Base-by-base conservation (phyloP, 2,797 vertebrate genomes). In the Gephyroberyx darwinii region DNA sequence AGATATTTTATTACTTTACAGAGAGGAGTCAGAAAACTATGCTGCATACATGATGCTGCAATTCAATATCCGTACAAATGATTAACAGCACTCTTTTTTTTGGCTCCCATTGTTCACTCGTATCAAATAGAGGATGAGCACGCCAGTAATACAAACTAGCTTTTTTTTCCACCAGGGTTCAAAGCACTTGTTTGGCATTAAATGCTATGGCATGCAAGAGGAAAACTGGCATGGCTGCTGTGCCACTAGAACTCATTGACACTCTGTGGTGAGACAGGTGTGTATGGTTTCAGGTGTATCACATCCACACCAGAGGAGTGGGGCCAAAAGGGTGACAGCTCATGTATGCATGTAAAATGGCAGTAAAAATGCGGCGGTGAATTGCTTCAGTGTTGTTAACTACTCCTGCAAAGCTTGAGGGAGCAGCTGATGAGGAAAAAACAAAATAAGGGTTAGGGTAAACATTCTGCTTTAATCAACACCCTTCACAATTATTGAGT, bases 51-150 rank as follows among this genome's bases (percentile, higher is more conserved):
- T 2, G 13, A 82, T n/a, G 19, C 51, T 51, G 73, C 19, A 57
- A 81, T 45, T 8, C 10, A 51, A 81, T 75, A 62, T 37, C 12
- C 26, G 4, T n/a, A 10, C 30, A 54, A 17, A 75, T 51, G 45
- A 69, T 26, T 58, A 69, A 58, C 33, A 17, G 26, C 60, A 52
- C 30, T 17, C 45, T 79, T 56, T 58, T 20, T 54, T 57, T 57
- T 35, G 10, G 22, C 47, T 33, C 10, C 63, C 31, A 67, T 69
- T 84, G 74, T 71, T 37, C 19, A 17, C 35, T 67, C 43, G 20
- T 43, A 60, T 72, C 54, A 77, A 59, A 69, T 26, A 48, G 35
- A 51, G 48, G 39, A 30, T 31, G 37, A 61, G 33, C 14, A 1
- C 12, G 71, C 22, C 47, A 75, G 16, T 52, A 39, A 53, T 39